Conservation (phyloP, 2,888 invertebrate genomes). For the Rhodophaea formosa region DNA sequence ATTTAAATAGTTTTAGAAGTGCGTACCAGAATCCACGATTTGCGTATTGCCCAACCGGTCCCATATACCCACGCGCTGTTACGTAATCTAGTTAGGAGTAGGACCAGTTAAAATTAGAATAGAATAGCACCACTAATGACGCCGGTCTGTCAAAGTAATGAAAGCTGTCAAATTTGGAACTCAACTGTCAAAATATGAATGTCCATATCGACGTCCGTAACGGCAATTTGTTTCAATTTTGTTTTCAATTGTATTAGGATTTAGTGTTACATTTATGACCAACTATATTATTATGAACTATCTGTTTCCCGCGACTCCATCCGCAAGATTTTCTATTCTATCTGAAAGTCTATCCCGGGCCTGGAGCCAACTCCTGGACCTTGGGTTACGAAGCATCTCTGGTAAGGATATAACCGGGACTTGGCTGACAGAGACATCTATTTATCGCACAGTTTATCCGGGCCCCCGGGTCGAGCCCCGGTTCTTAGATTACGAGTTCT, state of each 20-base stretch:
- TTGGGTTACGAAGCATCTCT: too few species aligned
- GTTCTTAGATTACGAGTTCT: too few species aligned
- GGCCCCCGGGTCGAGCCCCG: too few species aligned
- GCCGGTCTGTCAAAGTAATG: conserved; percentile 42
- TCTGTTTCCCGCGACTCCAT: too few species aligned
- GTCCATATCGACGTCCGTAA: not conserved
- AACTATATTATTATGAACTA: too few species aligned
- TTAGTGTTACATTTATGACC: not conserved
- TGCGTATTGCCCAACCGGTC: conserved; percentile 50
- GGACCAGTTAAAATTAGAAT: conserved; percentile 57
- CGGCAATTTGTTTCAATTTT: not conserved
- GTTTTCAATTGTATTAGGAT: conserved; percentile 1
- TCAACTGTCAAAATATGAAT: conserved; percentile 22
- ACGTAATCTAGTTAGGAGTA: conserved; percentile 52
- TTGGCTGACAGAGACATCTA: too few species aligned
- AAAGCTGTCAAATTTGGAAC: conserved; percentile 33
- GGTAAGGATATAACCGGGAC: too few species aligned
- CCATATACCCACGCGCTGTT: conserved; percentile 38
- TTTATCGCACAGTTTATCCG: too few species aligned
- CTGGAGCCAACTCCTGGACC: too few species aligned
- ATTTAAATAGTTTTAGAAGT: conserved; percentile 22
- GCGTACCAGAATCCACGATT: conserved; percentile 37
- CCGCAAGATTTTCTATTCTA: too few species aligned
- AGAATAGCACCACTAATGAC: conserved; percentile 49
- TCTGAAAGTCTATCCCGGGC: too few species aligned